A percentile compares a stretch with the other conserved stretches of the same genome.
These are phyloP conservation scores for Chrysolina oricalcia DNA, from an alignment of 2,888 invertebrate genomes.

Conservation along the genomic window DNA sequence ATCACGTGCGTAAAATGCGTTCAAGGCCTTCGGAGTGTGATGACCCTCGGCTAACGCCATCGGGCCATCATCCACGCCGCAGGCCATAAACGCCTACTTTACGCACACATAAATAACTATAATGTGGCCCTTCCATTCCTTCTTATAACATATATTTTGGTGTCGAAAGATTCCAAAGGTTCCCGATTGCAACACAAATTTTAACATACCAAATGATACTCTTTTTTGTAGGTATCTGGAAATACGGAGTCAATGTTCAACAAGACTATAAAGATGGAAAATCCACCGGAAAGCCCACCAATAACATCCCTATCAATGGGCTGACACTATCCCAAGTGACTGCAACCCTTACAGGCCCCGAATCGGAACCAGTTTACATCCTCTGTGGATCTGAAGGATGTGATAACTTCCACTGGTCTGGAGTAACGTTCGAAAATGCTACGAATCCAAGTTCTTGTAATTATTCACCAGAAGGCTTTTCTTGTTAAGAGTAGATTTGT, in stretches of 20 bases:
- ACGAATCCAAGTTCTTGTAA: constrained; percentile 49
- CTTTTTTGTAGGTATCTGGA: constrained; percentile 44
- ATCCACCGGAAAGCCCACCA: constrained; percentile 44
- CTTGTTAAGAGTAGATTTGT: constrained; percentile 31
- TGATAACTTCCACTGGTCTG: constrained; percentile 51
- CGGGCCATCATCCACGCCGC: too few species aligned
- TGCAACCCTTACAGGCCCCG: constrained; percentile 49
- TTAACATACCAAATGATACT: not conserved
- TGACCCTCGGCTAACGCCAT: too few species aligned
- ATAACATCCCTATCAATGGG: constrained; percentile 53
- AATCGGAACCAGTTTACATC: constrained; percentile 50
- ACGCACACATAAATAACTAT: too few species aligned
- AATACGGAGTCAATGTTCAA: constrained; percentile 54
- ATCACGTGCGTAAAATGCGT: too few species aligned
- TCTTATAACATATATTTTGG: too few species aligned
- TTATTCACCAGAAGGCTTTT: constrained; percentile 47
- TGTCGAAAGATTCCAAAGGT: too few species aligned
- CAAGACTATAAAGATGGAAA: constrained; percentile 52
- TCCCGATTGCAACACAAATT: too few species aligned
- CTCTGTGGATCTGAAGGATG: constrained; percentile 51
- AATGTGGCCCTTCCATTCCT: too few species aligned
- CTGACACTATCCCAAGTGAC: constrained; percentile 43
- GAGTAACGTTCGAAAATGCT: constrained; percentile 43
- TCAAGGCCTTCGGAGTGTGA: too few species aligned
- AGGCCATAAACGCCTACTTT: too few species aligned